Base-by-base conservation (phyloP, 2,797 vertebrate genomes). In the Anolis apletophallus region DNA sequence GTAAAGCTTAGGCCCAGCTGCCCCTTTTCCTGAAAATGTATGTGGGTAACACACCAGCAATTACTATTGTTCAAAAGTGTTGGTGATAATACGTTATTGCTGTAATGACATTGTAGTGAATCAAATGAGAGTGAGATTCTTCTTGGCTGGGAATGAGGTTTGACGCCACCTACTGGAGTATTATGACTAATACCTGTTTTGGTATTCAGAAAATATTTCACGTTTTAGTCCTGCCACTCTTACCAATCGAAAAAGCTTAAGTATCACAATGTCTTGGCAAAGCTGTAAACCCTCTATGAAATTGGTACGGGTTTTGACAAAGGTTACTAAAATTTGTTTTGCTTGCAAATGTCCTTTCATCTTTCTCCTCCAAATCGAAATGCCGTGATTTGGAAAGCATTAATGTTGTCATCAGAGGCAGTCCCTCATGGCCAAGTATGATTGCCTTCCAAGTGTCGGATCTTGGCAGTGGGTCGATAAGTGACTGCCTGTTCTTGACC, bases 151-250 rank as follows among this genome's bases (percentile, higher is more conserved):
- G 36, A 26, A 73, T 80, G 81, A 76, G 85, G 46, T 80, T 88
- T 76, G 83, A 88, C 13, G 77, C 78, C 83, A 75, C n/a, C 40
- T 57, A 46, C 26, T 80, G 29, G 81, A 91, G 67, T 5, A 19
- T 74, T 87, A 85, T 84, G n/a, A 74, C 23, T 46, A 55, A 78
- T 5, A 71, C 84, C 85, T 93, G 29, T 83, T 91, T 0, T 52
- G 46, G 2, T 86, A 77, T 89, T 85, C 5, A 80, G 61, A 5
- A 84, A 91, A 36, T 29, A 88, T 26, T 74, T n/a, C 9, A 9
- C 0, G 80, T 93, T 91, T 52, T 61, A 34, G 2, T 71, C 17
- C 14, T 36, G 0, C 0, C 19, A 0, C 0, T 19, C 29, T 3
- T 64, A 59, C 50, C 40, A 0, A 40, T 11, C 52, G n/a, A 13